These are phyloP conservation scores for Chrysomela aeneicollis DNA, from an alignment of 2,888 invertebrate species.

Conservation along the genomic window DNA sequence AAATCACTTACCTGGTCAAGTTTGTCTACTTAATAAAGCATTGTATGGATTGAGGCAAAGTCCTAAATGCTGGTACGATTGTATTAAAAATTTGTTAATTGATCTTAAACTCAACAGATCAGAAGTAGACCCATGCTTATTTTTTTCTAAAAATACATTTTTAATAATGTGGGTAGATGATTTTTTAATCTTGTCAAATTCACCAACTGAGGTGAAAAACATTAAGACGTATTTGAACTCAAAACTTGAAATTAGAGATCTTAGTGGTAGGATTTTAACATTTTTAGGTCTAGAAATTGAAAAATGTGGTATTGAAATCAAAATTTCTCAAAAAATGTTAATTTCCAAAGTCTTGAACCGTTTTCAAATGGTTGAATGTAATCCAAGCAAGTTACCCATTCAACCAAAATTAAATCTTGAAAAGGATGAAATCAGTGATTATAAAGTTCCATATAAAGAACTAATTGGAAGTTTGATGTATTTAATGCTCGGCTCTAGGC, in stretches of 20 bases:
- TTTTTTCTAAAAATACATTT: slow-evolving; percentile 18
- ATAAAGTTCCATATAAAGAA: slow-evolving; percentile 30
- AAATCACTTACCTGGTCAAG: not conserved
- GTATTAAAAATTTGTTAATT: slow-evolving; percentile 6
- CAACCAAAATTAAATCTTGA: slow-evolving; percentile 9
- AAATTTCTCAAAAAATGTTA: not conserved
- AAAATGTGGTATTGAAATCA: too few species aligned
- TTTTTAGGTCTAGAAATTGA: too few species aligned
- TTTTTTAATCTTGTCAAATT: slow-evolving; percentile 24
- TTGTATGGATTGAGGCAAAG: slow-evolving; percentile 24
- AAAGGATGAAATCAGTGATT: not conserved
- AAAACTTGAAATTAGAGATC: not conserved
- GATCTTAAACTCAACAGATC: slow-evolving; percentile 19
- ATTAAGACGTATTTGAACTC: too few species aligned
- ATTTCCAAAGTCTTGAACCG: too few species aligned
- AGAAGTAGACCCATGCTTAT: slow-evolving; percentile 27
- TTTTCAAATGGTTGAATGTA: slow-evolving; percentile 7
- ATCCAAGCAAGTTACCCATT: not conserved
- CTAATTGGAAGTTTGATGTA: too few species aligned
- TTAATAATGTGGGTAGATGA: slow-evolving; percentile 31
- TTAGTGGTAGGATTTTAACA: too few species aligned
- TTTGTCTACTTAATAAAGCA: slow-evolving; percentile 16
- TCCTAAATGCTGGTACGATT: slow-evolving; percentile 21
- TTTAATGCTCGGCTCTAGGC: slow-evolving; percentile 31
- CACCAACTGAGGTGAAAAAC: not conserved